Conservation (phyloP, 92 coral and sea anemone species). For the Meandrina meandrites region DNA sequence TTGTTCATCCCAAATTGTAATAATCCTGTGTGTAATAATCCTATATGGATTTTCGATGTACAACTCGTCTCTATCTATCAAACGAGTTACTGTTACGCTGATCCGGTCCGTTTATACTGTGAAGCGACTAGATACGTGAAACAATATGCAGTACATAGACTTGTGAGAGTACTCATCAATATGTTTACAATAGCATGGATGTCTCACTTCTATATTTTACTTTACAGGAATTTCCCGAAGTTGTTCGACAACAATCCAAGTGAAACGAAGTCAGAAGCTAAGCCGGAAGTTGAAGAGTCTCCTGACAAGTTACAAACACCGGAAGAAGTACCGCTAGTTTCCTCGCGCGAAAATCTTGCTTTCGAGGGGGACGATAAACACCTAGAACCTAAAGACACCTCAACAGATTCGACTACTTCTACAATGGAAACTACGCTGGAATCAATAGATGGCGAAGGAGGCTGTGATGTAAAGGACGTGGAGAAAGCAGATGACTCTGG, state of each 20-base stretch:
- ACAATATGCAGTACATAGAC: too few species aligned
- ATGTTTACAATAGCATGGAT: background rate
- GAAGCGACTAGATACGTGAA: too few species aligned
- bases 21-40: too few species aligned
- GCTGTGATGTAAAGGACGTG: background rate
- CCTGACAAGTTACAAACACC: background rate
- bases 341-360: constrained; percentile 44
- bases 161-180: too few species aligned
- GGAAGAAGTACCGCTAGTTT: constrained; percentile 6
- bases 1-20: too few species aligned
- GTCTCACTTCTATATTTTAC: background rate
- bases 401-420: constrained; percentile 17
- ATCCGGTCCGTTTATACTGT: too few species aligned
- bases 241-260: constrained; percentile 36
- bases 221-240: constrained; percentile 31
- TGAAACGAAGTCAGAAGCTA: constrained; percentile 43
- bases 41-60: too few species aligned
- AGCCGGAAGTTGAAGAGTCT: background rate
- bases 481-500: constrained; percentile 27
- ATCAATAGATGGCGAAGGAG: background rate
- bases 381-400: constrained; percentile 23
- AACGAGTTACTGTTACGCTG: too few species aligned
- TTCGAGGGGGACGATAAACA: constrained; percentile 31
- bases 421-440: constrained; percentile 28
- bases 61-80: too few species aligned